These are phyloP conservation scores for Nymphalis c-album DNA, from an alignment of 2,888 invertebrate genomes.

Conservation along the genomic window DNA sequence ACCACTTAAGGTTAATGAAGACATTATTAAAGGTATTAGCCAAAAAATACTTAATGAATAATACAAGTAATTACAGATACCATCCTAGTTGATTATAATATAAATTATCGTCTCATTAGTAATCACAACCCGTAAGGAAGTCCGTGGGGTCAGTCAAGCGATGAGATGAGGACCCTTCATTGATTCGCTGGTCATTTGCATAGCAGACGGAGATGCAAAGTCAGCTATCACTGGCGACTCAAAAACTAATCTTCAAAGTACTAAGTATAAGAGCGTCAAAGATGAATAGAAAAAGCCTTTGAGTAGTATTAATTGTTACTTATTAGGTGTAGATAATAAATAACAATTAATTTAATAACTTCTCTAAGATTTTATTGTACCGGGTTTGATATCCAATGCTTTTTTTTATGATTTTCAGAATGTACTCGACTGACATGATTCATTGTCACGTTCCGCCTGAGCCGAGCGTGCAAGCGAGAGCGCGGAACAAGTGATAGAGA, in stretches of 20 bases:
- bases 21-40: background rate
- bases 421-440: no score
- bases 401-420: no score
- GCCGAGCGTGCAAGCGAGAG: no score
- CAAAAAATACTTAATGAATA: background rate
- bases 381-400: no score
- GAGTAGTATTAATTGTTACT: slow-evolving; percentile 16
- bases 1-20: background rate
- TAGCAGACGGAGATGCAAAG: slow-evolving; percentile 59
- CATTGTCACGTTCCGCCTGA: no score
- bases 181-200: slow-evolving; percentile 59
- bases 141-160: slow-evolving; percentile 18
- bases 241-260: slow-evolving; percentile 66
- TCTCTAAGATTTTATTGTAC: no score
- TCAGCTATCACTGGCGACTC: slow-evolving; percentile 63
- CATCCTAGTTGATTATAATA: background rate
- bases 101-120: slow-evolving; percentile 31
- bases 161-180: slow-evolving; percentile 30
- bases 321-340: background rate
- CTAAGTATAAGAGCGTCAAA: slow-evolving; percentile 43
- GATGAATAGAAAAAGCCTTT: slow-evolving; percentile 27
- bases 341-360: no score
- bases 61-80: background rate
- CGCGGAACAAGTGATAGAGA: no score
- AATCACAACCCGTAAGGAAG: slow-evolving; percentile 29